phyloP scores from a whole-genome alignment of 2,797 vertebrate species.

The Vireo griseus region DNA sequence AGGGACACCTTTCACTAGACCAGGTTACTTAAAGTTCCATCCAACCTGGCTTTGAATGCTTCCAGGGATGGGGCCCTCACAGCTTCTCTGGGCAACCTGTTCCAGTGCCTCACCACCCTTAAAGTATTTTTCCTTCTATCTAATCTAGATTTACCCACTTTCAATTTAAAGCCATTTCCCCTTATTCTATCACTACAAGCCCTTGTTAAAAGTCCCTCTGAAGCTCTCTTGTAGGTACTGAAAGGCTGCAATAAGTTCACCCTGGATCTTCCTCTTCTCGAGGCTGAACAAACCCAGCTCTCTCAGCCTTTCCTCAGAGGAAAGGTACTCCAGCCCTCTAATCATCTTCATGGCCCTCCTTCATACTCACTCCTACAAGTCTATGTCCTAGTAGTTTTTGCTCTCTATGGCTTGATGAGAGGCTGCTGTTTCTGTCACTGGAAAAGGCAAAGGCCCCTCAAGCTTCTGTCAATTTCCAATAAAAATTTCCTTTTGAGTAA shows the following conservation, averaged over 20 bases:
- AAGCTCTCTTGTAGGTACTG: background rate
- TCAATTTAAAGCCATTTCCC: background rate
- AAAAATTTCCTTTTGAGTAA: background rate
- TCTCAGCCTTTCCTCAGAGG: background rate
- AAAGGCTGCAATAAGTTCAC: background rate
- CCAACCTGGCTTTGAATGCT: background rate
- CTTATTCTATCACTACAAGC: background rate
- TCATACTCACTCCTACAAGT: fast-evolving
- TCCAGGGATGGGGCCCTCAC: fast-evolving
- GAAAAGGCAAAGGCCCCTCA: background rate
- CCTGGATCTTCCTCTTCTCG: background rate
- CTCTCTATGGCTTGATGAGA: background rate
- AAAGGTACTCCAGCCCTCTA: background rate
- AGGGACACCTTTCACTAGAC: background rate
- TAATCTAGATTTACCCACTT: background rate
- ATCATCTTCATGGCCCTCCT: background rate
- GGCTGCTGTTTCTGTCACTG: background rate
- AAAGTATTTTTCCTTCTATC: background rate
- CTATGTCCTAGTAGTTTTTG: background rate
- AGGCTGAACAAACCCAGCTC: background rate
- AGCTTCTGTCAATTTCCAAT: background rate
- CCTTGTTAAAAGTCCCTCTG: background rate
- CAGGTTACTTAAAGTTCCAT: background rate
- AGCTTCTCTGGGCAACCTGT: background rate
- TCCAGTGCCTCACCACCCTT: background rate